phyloP scores from a whole-genome alignment of 2,797 vertebrate genomes.

The Columba guinea region DNA sequence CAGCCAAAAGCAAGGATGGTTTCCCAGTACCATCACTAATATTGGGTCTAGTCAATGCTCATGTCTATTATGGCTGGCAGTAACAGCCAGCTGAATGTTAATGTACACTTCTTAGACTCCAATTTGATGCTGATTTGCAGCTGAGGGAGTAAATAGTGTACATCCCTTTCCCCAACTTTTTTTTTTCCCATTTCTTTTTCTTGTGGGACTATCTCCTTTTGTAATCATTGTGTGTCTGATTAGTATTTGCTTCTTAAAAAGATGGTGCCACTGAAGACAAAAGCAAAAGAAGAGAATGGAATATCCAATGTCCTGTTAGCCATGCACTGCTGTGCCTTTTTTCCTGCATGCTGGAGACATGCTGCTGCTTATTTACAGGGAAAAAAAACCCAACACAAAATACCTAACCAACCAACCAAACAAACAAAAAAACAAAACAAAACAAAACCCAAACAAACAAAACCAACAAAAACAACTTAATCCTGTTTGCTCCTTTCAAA shows the following conservation, averaged over 20 bases:
- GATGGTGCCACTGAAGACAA: neutral
- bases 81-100: constrained; percentile 60
- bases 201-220: neutral
- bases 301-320: neutral
- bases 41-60: constrained; percentile 77
- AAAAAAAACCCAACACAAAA: neutral
- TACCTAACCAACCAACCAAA: no score
- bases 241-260: neutral
- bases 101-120: constrained; percentile 2
- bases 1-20: constrained; percentile 78
- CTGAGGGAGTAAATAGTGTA: neutral
- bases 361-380: neutral
- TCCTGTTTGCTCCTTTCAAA: neutral
- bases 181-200: neutral
- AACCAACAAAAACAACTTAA: no score
- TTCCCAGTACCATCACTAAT: constrained; percentile 78
- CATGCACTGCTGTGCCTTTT: no score
- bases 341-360: neutral
- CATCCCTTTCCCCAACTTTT: neutral
- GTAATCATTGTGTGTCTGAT: neutral
- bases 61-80: constrained; percentile 67
- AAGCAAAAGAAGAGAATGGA: neutral
- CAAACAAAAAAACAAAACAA: no score
- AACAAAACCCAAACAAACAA: no score
- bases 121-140: neutral